These are phyloP conservation scores for Villa cingulata DNA, from an alignment of 2,888 invertebrate genomes.

Conservation along the genomic window DNA sequence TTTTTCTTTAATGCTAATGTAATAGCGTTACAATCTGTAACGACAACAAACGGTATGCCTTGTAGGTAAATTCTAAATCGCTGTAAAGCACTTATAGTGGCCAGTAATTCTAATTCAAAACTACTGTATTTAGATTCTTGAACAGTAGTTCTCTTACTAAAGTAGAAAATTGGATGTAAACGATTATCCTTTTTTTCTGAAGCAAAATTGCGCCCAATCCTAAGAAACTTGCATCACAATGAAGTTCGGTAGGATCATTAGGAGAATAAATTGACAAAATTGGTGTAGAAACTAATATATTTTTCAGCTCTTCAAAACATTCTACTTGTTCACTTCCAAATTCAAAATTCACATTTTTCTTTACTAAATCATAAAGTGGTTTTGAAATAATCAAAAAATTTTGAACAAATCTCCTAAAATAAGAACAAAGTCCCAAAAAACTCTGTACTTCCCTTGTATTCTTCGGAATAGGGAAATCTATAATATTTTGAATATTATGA, in stretches of 20 bases:
- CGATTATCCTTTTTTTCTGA: conserved; percentile 20
- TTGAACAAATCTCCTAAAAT: conserved; percentile 2
- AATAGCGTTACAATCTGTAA: conserved; percentile 22
- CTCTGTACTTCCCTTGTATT: too few species aligned
- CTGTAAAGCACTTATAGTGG: conserved; percentile 17
- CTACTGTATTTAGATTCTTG: conserved; percentile 22
- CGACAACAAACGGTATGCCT: conserved; percentile 20
- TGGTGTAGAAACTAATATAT: conserved; percentile 5
- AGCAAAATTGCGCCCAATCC: conserved; percentile 24
- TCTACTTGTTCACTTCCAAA: not conserved
- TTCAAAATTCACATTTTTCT: not conserved
- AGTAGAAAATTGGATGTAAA: conserved; percentile 24
- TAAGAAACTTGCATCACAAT: conserved; percentile 23
- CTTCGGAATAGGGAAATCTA: too few species aligned
- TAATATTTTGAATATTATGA: too few species aligned
- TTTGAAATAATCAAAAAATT: not conserved
- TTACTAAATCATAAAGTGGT: conserved; percentile 1
- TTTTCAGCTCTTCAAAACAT: not conserved
- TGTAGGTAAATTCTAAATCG: conserved; percentile 19
- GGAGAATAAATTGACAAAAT: conserved; percentile 21
- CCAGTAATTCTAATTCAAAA: conserved; percentile 23
- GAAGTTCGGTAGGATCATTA: conserved; percentile 22
- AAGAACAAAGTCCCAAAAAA: not conserved
- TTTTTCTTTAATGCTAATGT: conserved; percentile 20
- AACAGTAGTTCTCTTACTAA: conserved; percentile 21